A percentile compares a stretch with the other conserved stretches of the same genome.
These are phyloP conservation scores for Lonchura striata DNA, from an alignment of 2,113 vertebrate species.

Conservation along the genomic window DNA sequence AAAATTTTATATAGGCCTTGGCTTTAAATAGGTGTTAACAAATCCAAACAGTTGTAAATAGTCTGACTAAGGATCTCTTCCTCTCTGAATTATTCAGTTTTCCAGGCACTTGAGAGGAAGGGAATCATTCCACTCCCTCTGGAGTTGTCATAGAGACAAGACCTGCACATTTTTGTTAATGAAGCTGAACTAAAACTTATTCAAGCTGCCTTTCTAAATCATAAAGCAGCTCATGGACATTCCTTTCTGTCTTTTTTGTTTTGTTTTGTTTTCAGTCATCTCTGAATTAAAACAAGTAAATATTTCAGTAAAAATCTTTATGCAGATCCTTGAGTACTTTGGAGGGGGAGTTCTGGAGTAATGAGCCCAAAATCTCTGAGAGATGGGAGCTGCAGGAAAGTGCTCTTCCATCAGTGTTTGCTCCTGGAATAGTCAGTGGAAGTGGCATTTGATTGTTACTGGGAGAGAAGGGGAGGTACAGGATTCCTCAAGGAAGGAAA, in stretches of 20 bases:
- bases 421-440: neutral
- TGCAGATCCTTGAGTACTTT: neutral
- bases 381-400: neutral
- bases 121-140: slow-evolving; percentile 37
- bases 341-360: neutral
- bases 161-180: slow-evolving; percentile 17
- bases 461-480: neutral
- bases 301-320: neutral
- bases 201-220: slow-evolving; percentile 1
- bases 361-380: neutral
- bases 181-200: slow-evolving; percentile 24
- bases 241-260: neutral
- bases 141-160: slow-evolving; percentile 59
- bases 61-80: slow-evolving; percentile 49
- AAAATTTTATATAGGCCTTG: neutral
- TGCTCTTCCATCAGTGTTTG: neutral
- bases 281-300: neutral
- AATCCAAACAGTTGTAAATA: slow-evolving; percentile 27
- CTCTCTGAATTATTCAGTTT: slow-evolving; percentile 21
- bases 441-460: neutral
- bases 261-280: neutral
- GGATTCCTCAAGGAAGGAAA: neutral
- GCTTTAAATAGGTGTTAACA: slow-evolving; percentile 27
- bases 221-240: neutral
- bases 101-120: slow-evolving; percentile 23